A percentile compares a stretch with the other conserved stretches of the same genome.
Evolutionary conservation across 2,797 vertebrate genomes (phyloP).

Genomic region (Menidia menidia): DNA sequence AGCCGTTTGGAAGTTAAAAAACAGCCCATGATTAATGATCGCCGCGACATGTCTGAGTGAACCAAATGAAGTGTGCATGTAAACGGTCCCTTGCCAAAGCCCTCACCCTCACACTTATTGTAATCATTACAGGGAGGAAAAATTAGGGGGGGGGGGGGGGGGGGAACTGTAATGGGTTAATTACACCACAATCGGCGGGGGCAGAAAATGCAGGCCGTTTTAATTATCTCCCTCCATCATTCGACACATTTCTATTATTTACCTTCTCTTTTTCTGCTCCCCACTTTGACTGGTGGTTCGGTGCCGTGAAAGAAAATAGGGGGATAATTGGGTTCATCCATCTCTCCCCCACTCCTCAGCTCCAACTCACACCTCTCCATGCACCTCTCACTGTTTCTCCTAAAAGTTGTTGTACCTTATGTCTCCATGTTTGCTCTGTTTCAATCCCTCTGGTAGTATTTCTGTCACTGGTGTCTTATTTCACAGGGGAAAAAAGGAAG

Average conservation of each 20-base stretch:
- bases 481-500: not conserved
- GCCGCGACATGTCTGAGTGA: constrained; percentile 77
- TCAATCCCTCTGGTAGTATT: not conserved
- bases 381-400: constrained; percentile 10
- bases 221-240: constrained; percentile 83
- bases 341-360: constrained; percentile 56
- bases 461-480: not conserved
- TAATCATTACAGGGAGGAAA: constrained; percentile 76
- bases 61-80: constrained; percentile 80
- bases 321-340: constrained; percentile 83
- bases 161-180: constrained; percentile 79
- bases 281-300: constrained; percentile 64
- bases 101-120: constrained; percentile 80
- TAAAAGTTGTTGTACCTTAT: constrained; percentile 32
- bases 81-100: constrained; percentile 72
- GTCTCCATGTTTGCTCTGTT: constrained; percentile 18
- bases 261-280: constrained; percentile 61
- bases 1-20: constrained; percentile 61
- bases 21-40: constrained; percentile 79
- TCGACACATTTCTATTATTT: constrained; percentile 82
- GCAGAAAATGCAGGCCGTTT: constrained; percentile 74
- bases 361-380: constrained; percentile 9
- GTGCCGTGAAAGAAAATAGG: constrained; percentile 68
- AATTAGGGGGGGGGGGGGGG: constrained; percentile 36
- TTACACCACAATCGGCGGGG: constrained; percentile 70